phyloP scores from a whole-genome alignment of 2,797 vertebrate species.

The Lutjanus argentimaculatus region DNA sequence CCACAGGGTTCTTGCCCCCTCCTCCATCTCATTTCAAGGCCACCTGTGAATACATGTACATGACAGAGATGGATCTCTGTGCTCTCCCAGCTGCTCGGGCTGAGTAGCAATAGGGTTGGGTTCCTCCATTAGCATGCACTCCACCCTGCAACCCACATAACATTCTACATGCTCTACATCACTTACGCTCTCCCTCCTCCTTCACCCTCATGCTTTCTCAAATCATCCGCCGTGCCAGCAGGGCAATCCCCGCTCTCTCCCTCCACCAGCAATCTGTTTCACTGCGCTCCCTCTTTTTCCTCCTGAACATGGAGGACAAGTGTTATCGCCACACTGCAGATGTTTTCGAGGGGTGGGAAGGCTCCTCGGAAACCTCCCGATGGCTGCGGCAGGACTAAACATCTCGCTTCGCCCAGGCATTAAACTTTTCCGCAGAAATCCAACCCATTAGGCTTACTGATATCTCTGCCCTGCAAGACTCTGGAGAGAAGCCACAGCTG shows the following conservation, averaged over 20 bases:
- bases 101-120: constrained; percentile 51
- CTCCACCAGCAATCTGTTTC: constrained; percentile 48
- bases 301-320: constrained; percentile 67
- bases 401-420: constrained; percentile 34
- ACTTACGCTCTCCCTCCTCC: constrained; percentile 51
- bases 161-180: constrained; percentile 66
- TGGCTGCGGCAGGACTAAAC: constrained; percentile 64
- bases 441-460: constrained; percentile 69
- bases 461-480: constrained; percentile 64
- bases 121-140: constrained; percentile 71
- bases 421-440: constrained; percentile 64
- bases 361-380: constrained; percentile 59
- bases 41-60: constrained; percentile 62
- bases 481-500: constrained; percentile 46
- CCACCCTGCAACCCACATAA: constrained; percentile 66
- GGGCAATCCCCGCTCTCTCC: constrained; percentile 41
- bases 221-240: constrained; percentile 55
- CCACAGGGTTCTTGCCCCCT: constrained; percentile 35
- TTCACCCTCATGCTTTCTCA: constrained; percentile 45
- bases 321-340: constrained; percentile 83
- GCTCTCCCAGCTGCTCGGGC: constrained; percentile 43
- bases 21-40: constrained; percentile 60
- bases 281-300: constrained; percentile 34
- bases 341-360: constrained; percentile 55
- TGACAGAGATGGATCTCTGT: constrained; percentile 77